Conservation (phyloP, 2,113 vertebrate genomes). For the Salminus brasiliensis region DNA sequence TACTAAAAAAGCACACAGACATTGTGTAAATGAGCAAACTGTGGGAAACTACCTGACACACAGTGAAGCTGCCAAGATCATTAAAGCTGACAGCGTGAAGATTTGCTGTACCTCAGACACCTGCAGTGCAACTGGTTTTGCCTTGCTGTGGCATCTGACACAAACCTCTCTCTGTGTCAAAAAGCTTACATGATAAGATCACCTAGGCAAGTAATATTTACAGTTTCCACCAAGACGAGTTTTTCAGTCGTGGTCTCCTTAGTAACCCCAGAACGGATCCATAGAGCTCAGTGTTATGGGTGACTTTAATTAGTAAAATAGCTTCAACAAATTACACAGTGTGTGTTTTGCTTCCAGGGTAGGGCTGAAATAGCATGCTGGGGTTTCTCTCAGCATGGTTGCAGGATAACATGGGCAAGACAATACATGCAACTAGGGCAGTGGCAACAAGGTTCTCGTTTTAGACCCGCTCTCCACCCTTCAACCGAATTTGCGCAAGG, state of each 20-base stretch:
- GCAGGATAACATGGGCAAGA: constrained; percentile 19
- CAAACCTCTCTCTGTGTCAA: background rate
- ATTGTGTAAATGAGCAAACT: background rate
- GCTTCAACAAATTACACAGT: background rate
- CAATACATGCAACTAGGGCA: constrained; percentile 22
- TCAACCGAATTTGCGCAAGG: background rate
- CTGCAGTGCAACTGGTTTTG: background rate
- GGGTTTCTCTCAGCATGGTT: background rate
- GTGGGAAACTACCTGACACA: background rate
- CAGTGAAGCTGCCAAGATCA: background rate
- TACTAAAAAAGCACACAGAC: constrained; percentile 71
- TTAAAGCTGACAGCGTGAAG: background rate
- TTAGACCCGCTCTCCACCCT: constrained; percentile 21
- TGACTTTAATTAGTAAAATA: background rate
- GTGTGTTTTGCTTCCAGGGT: background rate
- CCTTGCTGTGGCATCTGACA: background rate
- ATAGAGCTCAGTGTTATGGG: background rate
- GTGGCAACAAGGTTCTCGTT: background rate
- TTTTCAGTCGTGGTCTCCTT: background rate
- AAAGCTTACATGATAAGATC: background rate
- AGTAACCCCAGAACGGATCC: background rate
- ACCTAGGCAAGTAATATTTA: background rate
- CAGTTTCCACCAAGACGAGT: background rate
- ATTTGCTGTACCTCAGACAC: background rate
- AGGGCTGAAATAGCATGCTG: background rate